Evolutionary conservation across 2,113 vertebrate species (phyloP).

Genomic region (Isurus oxyrinchus): DNA sequence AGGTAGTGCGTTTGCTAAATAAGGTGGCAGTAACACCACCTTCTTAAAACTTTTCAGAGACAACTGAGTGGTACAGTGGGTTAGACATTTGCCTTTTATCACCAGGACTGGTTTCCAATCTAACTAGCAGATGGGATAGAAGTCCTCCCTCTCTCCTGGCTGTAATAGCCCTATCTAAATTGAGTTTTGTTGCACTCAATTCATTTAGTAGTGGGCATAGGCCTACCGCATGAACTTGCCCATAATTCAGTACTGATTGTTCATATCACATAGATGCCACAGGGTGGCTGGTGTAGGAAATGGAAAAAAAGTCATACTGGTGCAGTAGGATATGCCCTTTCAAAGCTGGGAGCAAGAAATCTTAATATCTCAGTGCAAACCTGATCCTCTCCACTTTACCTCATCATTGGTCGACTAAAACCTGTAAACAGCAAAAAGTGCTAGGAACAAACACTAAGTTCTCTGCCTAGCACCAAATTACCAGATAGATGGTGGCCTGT

Average conservation of each 20-base stretch:
- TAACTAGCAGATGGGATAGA: background rate
- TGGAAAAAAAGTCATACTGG: background rate
- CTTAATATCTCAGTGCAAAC: background rate
- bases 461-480: background rate
- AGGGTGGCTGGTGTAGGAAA: background rate
- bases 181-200: background rate
- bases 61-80: background rate
- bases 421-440: background rate
- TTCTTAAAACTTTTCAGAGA: background rate
- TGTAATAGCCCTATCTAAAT: background rate
- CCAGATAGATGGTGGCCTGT: background rate
- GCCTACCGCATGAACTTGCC: background rate
- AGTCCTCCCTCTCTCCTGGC: background rate
- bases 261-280: background rate
- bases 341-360: background rate
- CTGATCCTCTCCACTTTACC: background rate
- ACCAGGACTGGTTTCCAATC: background rate
- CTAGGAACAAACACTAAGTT: background rate
- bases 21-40: background rate
- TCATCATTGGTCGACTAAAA: background rate
- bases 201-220: background rate
- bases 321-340: background rate
- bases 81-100: background rate
- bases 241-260: conserved; percentile 3
- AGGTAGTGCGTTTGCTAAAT: background rate